Evolutionary conservation across 1,140 invertebrate genomes (phyloP).

Genomic region (Leucophenga varia): DNA sequence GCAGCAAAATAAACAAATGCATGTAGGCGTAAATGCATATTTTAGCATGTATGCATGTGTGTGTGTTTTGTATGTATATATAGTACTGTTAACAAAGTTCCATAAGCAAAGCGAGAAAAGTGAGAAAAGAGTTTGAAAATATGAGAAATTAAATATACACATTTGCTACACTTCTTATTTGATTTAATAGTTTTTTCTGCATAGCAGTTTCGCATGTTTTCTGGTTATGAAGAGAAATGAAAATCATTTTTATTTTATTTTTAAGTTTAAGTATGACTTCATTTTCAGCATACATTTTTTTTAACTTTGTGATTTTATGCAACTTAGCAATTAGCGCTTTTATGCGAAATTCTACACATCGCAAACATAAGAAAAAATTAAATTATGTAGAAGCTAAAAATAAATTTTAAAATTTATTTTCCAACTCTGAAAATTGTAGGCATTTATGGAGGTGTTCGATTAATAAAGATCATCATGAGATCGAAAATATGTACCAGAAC

Average conservation of each 20-base stretch:
- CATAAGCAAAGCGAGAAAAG: neutral
- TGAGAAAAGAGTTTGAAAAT: neutral
- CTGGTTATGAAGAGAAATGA: too few relatives aligned
- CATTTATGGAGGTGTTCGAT: conserved; percentile 12
- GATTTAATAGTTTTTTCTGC: conserved; percentile 28
- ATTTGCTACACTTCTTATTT: neutral
- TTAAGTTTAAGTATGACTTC: conserved; percentile 46
- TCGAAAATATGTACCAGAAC: neutral
- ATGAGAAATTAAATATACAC: neutral
- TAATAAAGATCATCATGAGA: conserved; percentile 1
- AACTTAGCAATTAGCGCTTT: conserved; percentile 31
- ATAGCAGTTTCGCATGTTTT: conserved; percentile 43
- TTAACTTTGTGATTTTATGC: conserved; percentile 15
- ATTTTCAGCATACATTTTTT: conserved; percentile 33
- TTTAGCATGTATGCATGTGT: conserved; percentile 3
- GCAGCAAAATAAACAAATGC: too few relatives aligned
- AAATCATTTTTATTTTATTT: too few relatives aligned
- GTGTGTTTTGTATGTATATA: conserved; percentile 30
- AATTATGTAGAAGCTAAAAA: conserved; percentile 5
- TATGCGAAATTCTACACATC: conserved; percentile 42
- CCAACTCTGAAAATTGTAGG: neutral
- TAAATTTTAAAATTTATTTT: neutral
- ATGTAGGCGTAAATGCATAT: conserved; percentile 12
- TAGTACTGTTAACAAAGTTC: neutral
- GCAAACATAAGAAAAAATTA: conserved; percentile 28